phyloP scores from a whole-genome alignment of 2,888 invertebrate species.

The Hypercompe scribonia region DNA sequence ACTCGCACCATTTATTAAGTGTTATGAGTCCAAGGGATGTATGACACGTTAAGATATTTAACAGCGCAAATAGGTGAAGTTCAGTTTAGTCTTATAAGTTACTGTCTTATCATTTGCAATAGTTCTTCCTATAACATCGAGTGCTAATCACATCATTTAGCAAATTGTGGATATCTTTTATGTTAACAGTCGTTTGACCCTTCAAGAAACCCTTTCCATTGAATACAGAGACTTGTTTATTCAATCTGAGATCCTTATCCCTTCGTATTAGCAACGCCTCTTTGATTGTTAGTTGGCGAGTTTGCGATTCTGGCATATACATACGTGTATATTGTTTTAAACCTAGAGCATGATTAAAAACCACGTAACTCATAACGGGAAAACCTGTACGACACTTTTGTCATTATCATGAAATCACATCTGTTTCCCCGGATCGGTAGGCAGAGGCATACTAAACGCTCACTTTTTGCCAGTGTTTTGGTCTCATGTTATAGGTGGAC shows the following conservation, averaged over 20 bases:
- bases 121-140: constrained; percentile 8
- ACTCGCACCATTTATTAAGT: background rate
- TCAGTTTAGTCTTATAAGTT: background rate
- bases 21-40: background rate
- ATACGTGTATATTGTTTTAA: too few species aligned
- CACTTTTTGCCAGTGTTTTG: too few species aligned
- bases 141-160: constrained; percentile 12
- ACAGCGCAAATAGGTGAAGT: background rate
- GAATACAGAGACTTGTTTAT: constrained; percentile 8
- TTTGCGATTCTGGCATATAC: background rate
- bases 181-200: constrained; percentile 8
- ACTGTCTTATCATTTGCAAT: background rate
- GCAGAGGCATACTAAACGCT: too few species aligned
- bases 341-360: too few species aligned
- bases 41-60: background rate
- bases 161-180: constrained; percentile 12
- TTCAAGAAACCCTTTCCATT: constrained; percentile 11
- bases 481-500: too few species aligned
- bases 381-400: too few species aligned
- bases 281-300: background rate
- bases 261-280: background rate
- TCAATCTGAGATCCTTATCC: constrained; percentile 5
- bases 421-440: too few species aligned
- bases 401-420: too few species aligned
- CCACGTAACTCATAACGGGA: too few species aligned